Percentiles rank a stretch among this genome's conserved stretches.
Evolutionary conservation across 2,888 invertebrate species (phyloP).

Genomic region (Clusia tigrina): DNA sequence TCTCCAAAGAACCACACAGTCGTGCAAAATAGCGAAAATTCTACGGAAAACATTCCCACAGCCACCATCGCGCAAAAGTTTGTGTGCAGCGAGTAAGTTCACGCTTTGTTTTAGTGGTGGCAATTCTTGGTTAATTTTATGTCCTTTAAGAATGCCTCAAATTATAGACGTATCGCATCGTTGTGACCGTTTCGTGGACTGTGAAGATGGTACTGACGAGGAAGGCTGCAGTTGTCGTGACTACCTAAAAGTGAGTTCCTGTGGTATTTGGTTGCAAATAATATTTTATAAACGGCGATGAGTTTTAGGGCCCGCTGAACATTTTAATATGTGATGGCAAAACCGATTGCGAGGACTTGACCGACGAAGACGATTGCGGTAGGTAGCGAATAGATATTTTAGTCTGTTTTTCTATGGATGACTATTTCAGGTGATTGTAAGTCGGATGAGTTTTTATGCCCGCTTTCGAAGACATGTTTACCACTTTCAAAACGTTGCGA

Average conservation of each 20-base stretch:
- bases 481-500: constrained; percentile 72
- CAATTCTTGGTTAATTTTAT: not conserved
- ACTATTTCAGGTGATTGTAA: constrained; percentile 68
- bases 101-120: not conserved
- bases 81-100: constrained; percentile 49
- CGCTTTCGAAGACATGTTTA: constrained; percentile 72
- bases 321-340: constrained; percentile 77
- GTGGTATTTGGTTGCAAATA: not conserved
- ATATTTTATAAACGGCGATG: not conserved
- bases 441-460: constrained; percentile 71
- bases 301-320: constrained; percentile 56
- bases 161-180: constrained; percentile 68
- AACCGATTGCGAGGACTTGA: constrained; percentile 76
- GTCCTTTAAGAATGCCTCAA: constrained; percentile 71
- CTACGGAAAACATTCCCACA: not conserved
- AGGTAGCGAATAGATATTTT: constrained; percentile 49
- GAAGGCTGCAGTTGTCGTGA: constrained; percentile 76
- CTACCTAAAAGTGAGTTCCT: constrained; percentile 65
- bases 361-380: constrained; percentile 80
- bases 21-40: not conserved
- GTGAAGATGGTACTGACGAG: constrained; percentile 86
- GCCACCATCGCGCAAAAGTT: constrained; percentile 45
- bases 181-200: constrained; percentile 77
- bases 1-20: not conserved
- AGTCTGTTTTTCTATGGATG: not conserved